Conservation (phyloP, 2,797 vertebrate genomes). For the Dallia pectoralis region DNA sequence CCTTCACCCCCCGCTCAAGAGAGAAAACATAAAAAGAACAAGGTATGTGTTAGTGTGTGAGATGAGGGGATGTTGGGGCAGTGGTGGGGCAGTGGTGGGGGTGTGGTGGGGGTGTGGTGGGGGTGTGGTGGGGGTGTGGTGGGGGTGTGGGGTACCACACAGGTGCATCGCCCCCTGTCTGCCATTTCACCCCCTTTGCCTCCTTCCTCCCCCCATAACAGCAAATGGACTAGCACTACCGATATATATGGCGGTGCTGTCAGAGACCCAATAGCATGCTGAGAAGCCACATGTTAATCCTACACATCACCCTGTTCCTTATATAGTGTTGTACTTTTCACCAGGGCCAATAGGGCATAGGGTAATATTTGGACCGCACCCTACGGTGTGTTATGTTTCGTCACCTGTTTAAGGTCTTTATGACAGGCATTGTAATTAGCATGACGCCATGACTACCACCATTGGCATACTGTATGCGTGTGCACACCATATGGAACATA, state of each 20-base stretch:
- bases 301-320: no score
- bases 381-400: no score
- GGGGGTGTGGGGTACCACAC: constrained; percentile 18
- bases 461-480: neutral
- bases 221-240: constrained; percentile 32
- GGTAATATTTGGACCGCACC: no score
- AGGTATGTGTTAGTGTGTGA: neutral
- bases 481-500: neutral
- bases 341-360: no score
- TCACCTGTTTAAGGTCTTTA: no score
- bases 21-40: constrained; percentile 23
- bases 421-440: neutral
- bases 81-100: neutral
- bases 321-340: no score
- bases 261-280: constrained; percentile 42
- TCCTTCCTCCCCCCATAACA: constrained; percentile 2
- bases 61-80: no score
- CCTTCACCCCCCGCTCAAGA: neutral
- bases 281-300: neutral
- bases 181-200: constrained; percentile 5
- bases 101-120: no score
- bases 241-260: constrained; percentile 46
- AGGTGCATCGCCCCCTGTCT: constrained; percentile 43
- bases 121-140: neutral
- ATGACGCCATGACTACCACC: neutral